These are phyloP conservation scores for Salpingus planirostris DNA, from an alignment of 2,888 invertebrate genomes.

Conservation along the genomic window DNA sequence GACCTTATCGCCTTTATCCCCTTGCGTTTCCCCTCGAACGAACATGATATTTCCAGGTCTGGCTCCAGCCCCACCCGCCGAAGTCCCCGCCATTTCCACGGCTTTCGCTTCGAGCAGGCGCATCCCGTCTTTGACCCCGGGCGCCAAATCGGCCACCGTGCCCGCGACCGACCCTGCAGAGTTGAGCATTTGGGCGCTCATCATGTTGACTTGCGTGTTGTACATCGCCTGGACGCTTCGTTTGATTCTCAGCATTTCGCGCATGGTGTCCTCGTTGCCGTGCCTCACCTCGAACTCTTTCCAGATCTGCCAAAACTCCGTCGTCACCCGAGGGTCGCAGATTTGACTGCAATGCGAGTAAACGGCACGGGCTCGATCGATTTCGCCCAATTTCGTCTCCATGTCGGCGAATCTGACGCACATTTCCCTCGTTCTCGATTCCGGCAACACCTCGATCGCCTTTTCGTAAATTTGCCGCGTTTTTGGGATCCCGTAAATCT, in stretches of 20 bases:
- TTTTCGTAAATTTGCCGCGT: constrained; percentile 97
- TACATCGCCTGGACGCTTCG: constrained; percentile 96
- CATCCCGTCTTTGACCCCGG: constrained; percentile 80
- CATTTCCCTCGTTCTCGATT: constrained; percentile 90
- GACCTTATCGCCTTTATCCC: constrained; percentile 52
- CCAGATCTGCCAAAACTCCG: constrained; percentile 98
- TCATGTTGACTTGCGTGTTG: constrained; percentile 98
- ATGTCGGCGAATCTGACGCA: constrained; percentile 94
- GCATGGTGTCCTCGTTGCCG: constrained; percentile 98
- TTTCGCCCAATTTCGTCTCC: constrained; percentile 97
- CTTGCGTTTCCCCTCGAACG: constrained; percentile 81
- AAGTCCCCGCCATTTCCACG: constrained; percentile 53
- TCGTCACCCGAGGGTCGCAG: constrained; percentile 94
- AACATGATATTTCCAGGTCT: constrained; percentile 63
- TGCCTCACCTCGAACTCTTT: constrained; percentile 98
- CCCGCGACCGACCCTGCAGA: constrained; percentile 59
- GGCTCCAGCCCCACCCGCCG: constrained; percentile 28
- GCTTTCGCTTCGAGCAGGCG: constrained; percentile 79
- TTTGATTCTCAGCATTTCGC: constrained; percentile 97
- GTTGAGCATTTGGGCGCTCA: constrained; percentile 95
- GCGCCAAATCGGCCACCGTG: constrained; percentile 63
- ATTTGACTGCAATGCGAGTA: constrained; percentile 98
- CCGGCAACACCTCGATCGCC: constrained; percentile 88
- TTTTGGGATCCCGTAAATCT: constrained; percentile 94
- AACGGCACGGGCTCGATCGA: constrained; percentile 93